Evolutionary conservation across 1,140 invertebrate genomes (phyloP).

Genomic region (Epicauta chinensis): DNA sequence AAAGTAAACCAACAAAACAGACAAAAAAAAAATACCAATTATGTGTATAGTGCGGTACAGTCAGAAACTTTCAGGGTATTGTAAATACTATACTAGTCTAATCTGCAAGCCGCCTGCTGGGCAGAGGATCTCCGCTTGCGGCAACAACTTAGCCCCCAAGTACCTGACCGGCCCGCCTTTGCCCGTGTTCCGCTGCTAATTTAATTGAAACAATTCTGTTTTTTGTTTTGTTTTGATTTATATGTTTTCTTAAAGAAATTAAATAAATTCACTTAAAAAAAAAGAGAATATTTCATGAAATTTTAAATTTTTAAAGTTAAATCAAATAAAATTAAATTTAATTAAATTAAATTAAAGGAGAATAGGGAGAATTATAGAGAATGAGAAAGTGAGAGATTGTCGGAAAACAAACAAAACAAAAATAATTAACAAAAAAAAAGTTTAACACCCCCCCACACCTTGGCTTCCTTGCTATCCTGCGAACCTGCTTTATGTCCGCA

Average conservation of each 20-base stretch:
- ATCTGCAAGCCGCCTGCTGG: constrained; percentile 32
- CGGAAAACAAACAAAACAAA: too few relatives aligned
- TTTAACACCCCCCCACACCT: constrained; percentile 3
- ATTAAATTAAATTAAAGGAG: too few relatives aligned
- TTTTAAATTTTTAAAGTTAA: too few relatives aligned
- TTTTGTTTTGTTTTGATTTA: background rate
- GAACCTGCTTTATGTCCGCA: constrained; percentile 33
- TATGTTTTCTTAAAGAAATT: too few relatives aligned
- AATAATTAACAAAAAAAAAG: too few relatives aligned
- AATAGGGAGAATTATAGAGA: too few relatives aligned
- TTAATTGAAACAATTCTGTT: background rate
- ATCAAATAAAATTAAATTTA: too few relatives aligned
- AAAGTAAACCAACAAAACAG: constrained; percentile 2
- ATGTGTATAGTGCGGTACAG: constrained; percentile 29
- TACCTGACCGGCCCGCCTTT: constrained; percentile 37
- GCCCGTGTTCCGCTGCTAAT: constrained; percentile 15
- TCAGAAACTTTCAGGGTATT: constrained; percentile 43
- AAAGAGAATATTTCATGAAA: too few relatives aligned
- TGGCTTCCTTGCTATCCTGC: constrained; percentile 9
- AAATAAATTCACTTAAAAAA: too few relatives aligned
- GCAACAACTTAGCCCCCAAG: constrained; percentile 28
- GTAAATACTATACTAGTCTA: constrained; percentile 46
- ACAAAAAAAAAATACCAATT: constrained; percentile 3
- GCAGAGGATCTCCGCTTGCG: constrained; percentile 24
- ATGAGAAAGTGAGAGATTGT: too few relatives aligned